phyloP scores from a whole-genome alignment of 2,888 invertebrate species.

The Amiota mariae region DNA sequence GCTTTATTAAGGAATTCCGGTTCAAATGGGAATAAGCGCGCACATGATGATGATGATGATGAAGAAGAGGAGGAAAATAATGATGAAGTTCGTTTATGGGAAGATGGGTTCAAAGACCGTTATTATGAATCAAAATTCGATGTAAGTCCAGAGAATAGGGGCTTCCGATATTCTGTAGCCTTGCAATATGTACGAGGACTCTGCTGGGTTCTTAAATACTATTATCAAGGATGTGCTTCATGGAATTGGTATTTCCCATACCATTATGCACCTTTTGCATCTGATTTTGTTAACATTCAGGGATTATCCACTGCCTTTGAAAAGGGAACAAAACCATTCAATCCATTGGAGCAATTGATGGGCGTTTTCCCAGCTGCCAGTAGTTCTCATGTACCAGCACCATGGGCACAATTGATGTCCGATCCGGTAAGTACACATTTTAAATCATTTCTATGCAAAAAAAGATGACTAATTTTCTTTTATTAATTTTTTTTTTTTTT shows the following conservation, averaged over 20 bases:
- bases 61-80: conserved; percentile 53
- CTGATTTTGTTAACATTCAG: conserved; percentile 95
- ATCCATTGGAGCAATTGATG: conserved; percentile 98
- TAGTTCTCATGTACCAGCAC: conserved; percentile 91
- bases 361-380: conserved; percentile 99
- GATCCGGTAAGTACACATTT: conserved; percentile 80
- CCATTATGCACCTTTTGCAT: conserved; percentile 99
- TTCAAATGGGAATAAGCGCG: conserved; percentile 73
- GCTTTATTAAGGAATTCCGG: conserved; percentile 74
- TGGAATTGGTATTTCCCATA: conserved; percentile 99
- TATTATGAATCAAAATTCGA: conserved; percentile 98
- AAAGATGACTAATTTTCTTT: neutral
- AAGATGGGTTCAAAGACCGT: conserved; percentile 97
- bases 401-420: conserved; percentile 95
- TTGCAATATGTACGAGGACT: conserved; percentile 95
- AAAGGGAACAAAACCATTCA: conserved; percentile 91
- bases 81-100: conserved; percentile 84
- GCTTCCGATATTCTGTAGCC: conserved; percentile 93
- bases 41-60: conserved; percentile 40
- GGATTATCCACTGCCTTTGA: conserved; percentile 91
- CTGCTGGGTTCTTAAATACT: conserved; percentile 98
- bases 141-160: conserved; percentile 81
- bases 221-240: conserved; percentile 99
- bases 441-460: neutral
- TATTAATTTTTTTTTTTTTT: conserved; percentile 38